phyloP scores from a whole-genome alignment of 2,888 invertebrate genomes.

The Malacosoma neustria region DNA sequence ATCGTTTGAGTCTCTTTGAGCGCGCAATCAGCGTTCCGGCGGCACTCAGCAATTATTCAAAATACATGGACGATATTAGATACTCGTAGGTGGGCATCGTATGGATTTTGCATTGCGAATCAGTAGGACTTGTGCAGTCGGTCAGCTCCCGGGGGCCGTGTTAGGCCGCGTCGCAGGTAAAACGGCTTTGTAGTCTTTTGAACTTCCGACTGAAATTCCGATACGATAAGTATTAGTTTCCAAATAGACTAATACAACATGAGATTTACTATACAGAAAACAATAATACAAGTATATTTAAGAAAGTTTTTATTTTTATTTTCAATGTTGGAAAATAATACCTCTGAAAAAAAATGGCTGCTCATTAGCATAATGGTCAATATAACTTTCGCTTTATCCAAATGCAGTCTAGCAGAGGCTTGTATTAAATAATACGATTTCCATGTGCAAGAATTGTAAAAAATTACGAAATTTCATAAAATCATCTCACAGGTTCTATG shows the following conservation, averaged over 20 bases:
- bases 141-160: slow-evolving; percentile 47
- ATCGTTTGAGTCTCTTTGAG: slow-evolving; percentile 42
- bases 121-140: slow-evolving; percentile 52
- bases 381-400: too few species aligned
- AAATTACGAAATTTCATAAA: too few species aligned
- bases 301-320: too few species aligned
- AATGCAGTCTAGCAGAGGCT: too few species aligned
- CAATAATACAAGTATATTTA: too few species aligned
- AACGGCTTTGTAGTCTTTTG: slow-evolving; percentile 54
- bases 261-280: too few species aligned
- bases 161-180: slow-evolving; percentile 53
- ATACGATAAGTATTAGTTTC: background rate
- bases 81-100: slow-evolving; percentile 62
- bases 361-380: too few species aligned
- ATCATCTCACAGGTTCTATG: too few species aligned
- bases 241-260: background rate
- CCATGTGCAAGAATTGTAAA: too few species aligned
- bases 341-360: too few species aligned
- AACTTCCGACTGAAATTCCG: slow-evolving; percentile 22
- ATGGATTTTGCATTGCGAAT: slow-evolving; percentile 72
- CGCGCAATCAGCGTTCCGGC: slow-evolving; percentile 46
- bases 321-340: too few species aligned
- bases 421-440: too few species aligned
- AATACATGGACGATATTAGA: slow-evolving; percentile 72
- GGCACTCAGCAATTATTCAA: slow-evolving; percentile 67